Conservation (phyloP, 1,140 invertebrate species). For the Gryon sp. region DNA sequence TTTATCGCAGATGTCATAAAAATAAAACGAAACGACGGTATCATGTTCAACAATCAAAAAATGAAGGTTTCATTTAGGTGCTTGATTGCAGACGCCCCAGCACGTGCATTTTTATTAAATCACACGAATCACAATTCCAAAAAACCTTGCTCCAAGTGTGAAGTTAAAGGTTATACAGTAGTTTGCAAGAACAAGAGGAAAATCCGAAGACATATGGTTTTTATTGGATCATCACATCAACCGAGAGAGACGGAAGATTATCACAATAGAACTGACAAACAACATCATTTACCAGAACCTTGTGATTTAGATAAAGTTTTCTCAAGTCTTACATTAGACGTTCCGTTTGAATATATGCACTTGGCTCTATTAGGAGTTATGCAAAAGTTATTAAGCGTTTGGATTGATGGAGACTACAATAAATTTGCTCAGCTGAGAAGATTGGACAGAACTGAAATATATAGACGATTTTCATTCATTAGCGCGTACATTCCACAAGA, state of each 20-base stretch:
- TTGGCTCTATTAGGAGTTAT: background rate
- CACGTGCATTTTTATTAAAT: constrained; percentile 12
- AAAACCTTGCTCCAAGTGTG: constrained; percentile 26
- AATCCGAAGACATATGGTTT: background rate
- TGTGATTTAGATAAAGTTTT: background rate
- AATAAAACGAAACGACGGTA: background rate
- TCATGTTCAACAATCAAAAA: background rate
- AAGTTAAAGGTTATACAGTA: background rate
- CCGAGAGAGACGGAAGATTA: background rate
- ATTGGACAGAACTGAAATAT: background rate
- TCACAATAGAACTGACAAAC: background rate
- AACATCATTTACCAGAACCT: background rate
- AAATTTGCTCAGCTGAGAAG: background rate
- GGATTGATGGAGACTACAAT: background rate
- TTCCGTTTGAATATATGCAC: constrained; percentile 15
- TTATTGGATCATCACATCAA: background rate
- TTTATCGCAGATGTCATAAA: background rate
- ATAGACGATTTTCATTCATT: background rate
- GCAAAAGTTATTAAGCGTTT: background rate
- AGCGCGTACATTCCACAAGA: background rate
- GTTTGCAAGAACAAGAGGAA: background rate
- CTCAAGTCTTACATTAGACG: background rate
- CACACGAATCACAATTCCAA: background rate
- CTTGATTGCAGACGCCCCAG: constrained; percentile 23
- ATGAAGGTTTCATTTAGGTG: background rate